phyloP scores from a whole-genome alignment of 1,140 invertebrate species.

The Bombyx mandarina region DNA sequence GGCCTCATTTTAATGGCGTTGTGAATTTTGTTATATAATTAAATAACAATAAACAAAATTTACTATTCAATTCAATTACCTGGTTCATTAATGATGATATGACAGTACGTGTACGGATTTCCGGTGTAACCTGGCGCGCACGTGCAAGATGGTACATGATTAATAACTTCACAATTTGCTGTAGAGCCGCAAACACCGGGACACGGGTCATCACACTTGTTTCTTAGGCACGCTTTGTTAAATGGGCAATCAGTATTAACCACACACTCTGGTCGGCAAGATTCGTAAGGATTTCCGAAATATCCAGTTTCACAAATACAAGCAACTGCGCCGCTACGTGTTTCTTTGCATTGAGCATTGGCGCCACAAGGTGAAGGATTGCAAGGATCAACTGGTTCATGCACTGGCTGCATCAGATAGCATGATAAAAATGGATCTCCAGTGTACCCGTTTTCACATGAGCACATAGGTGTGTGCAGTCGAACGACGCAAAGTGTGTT shows the following conservation, averaged over 20 bases:
- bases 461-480: conserved; percentile 82
- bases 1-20: conserved; percentile 70
- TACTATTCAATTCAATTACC: conserved; percentile 20
- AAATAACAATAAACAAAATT: not conserved
- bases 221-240: conserved; percentile 75
- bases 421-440: conserved; percentile 63
- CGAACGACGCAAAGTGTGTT: conserved; percentile 77
- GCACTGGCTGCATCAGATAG: conserved; percentile 34
- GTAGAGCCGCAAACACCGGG: conserved; percentile 77
- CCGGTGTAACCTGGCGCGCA: conserved; percentile 80
- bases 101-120: conserved; percentile 78
- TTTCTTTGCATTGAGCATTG: conserved; percentile 74
- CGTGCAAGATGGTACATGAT: conserved; percentile 78
- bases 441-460: conserved; percentile 73
- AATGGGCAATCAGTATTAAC: conserved; percentile 76
- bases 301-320: conserved; percentile 80
- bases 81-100: conserved; percentile 70
- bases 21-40: conserved; percentile 66
- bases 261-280: conserved; percentile 79
- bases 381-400: conserved; percentile 69
- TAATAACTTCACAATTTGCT: conserved; percentile 78
- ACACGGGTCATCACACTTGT: conserved; percentile 80
- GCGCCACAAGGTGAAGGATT: conserved; percentile 79
- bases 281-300: conserved; percentile 72
- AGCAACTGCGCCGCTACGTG: conserved; percentile 69